phyloP scores from a whole-genome alignment of 2,797 vertebrate species.

The Megaceryle alcyon region DNA sequence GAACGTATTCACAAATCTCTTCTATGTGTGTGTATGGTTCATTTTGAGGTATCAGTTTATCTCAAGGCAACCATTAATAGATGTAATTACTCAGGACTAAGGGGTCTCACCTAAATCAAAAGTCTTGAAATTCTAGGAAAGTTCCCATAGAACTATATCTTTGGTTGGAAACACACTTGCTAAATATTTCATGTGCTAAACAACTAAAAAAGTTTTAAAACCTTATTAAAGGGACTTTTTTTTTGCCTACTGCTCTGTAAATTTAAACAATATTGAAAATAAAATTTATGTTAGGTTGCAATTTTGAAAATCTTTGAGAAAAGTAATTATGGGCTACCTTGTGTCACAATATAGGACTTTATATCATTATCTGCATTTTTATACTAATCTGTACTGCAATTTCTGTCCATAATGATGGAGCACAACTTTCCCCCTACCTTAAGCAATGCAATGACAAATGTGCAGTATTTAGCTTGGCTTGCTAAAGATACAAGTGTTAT shows the following conservation, averaged over 20 bases:
- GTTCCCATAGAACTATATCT: background rate
- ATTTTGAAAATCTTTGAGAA: background rate
- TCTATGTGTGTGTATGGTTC: background rate
- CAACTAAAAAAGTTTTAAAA: background rate
- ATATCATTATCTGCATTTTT: background rate
- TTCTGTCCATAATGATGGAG: background rate
- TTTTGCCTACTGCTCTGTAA: background rate
- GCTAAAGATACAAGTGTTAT: background rate
- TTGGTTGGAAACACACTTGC: background rate
- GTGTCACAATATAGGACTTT: background rate
- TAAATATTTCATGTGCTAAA: background rate
- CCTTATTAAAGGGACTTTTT: background rate
- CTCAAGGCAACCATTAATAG: background rate
- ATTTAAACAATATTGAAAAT: background rate
- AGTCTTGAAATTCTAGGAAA: background rate
- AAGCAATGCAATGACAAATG: background rate
- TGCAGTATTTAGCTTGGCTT: background rate
- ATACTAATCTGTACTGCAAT: background rate
- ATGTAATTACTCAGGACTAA: background rate
- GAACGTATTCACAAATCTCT: slow-evolving; percentile 9
- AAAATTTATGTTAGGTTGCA: background rate
- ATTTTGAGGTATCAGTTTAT: background rate
- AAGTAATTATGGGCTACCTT: background rate
- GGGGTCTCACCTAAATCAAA: background rate
- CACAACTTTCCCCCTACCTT: background rate